A percentile compares a stretch with the other conserved stretches of the same genome.
Conservation (phyloP, 2,888 invertebrate species). For the Nemotelus pantherinus region DNA sequence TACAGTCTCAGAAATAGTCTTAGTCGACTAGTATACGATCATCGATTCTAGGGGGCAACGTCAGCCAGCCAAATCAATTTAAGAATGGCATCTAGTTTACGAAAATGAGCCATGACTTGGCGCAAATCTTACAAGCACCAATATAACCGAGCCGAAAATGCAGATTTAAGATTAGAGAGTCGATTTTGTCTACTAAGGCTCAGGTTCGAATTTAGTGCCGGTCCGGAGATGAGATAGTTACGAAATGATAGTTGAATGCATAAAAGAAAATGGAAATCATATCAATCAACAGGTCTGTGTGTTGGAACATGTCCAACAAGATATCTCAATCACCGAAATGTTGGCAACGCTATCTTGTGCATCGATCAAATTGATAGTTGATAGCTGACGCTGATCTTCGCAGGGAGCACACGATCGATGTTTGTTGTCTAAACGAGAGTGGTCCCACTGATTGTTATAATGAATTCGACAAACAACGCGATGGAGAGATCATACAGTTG, state of each 20-base stretch:
- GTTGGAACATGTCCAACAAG: conserved; percentile 31
- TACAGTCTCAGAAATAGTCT: conserved; percentile 20
- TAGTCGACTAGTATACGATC: conserved; percentile 4
- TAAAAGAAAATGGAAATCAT: conserved; percentile 50
- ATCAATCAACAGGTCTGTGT: conserved; percentile 50
- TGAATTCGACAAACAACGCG: conserved; percentile 50
- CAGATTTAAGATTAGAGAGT: conserved; percentile 34
- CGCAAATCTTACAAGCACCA: conserved; percentile 40
- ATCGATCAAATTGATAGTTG: conserved; percentile 44
- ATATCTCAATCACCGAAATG: conserved; percentile 38
- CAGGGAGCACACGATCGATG: conserved; percentile 44
- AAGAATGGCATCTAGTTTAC: conserved; percentile 29
- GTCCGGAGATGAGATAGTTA: conserved; percentile 24
- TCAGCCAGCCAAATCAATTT: conserved; percentile 46
- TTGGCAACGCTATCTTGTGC: conserved; percentile 44
- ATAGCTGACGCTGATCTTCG: conserved; percentile 39
- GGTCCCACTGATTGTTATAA: conserved; percentile 49
- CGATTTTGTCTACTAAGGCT: conserved; percentile 25
- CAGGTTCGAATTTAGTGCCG: neutral
- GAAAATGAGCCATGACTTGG: conserved; percentile 49
- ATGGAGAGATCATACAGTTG: conserved; percentile 16
- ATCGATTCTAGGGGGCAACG: conserved; percentile 17
- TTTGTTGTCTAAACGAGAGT: conserved; percentile 43
- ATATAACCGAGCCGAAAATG: conserved; percentile 30
- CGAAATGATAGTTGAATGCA: conserved; percentile 41